Percentiles rank a stretch among this genome's conserved stretches.
Conservation (phyloP, 2,797 vertebrate genomes). For the Megalops cyprinoides region DNA sequence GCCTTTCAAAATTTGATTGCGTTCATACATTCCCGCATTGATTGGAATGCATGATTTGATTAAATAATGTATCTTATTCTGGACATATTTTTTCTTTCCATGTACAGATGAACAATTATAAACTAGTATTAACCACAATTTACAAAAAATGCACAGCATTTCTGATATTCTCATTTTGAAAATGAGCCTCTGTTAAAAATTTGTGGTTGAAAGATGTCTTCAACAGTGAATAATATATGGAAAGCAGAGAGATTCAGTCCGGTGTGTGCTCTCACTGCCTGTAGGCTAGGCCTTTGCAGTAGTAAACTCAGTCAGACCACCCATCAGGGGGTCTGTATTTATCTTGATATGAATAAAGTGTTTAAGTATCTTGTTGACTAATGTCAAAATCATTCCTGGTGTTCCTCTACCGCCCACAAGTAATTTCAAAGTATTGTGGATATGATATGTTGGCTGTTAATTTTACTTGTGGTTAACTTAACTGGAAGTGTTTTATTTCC, state of each 20-base stretch:
- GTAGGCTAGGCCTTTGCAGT: conserved; percentile 48
- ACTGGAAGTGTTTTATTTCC: conserved; percentile 2
- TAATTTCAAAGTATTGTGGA: conserved; percentile 15
- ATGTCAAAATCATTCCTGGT: conserved; percentile 44
- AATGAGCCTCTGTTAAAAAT: background rate
- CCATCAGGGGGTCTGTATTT: conserved; percentile 60
- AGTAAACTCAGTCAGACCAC: conserved; percentile 59
- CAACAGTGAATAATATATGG: conserved; percentile 64
- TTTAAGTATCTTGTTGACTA: conserved; percentile 67
- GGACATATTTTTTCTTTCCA: too few relatives aligned
- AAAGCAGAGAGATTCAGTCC: conserved; percentile 66
- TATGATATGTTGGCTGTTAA: background rate
- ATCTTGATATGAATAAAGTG: conserved; percentile 65
- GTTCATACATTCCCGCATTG: too few relatives aligned
- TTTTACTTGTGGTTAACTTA: conserved; percentile 38
- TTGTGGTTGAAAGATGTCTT: conserved; percentile 54
- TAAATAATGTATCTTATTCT: too few relatives aligned
- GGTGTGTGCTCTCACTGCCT: conserved; percentile 63
- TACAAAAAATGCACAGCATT: too few relatives aligned
- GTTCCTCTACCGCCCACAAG: conserved; percentile 60
- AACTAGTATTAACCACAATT: too few relatives aligned
- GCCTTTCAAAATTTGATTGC: too few relatives aligned
- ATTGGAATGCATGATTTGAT: too few relatives aligned
- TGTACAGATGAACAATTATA: too few relatives aligned
- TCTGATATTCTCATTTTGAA: background rate